Base-by-base conservation (phyloP, 2,113 vertebrate genomes). In the Cisticola juncidis region DNA sequence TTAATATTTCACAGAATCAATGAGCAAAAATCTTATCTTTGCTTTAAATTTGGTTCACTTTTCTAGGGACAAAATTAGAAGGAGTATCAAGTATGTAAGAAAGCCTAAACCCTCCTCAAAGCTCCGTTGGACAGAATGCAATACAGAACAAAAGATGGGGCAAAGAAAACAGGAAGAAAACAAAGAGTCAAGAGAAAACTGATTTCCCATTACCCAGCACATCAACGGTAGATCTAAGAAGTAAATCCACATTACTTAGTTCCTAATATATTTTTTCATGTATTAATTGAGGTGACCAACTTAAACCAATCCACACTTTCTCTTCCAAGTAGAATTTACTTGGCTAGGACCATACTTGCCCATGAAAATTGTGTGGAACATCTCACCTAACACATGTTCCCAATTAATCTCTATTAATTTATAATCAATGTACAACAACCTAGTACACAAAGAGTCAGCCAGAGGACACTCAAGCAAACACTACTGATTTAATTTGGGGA, bases 401-500 rank as follows among this genome's bases (percentile, higher is more conserved):
- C 4, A 50, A 29, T 73, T 40, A 65, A 57, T 33, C 38, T 38
- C 9, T 38, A 38, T 38, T 38, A 38, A 38, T 42, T 20, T 60
- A 21, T 60, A 44, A 23, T 6, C 2, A 2, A 9, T 25, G 4
- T 48, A n/a, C 7, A 1, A n/a, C 48, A 69, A 44, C 0, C 2
- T 56, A 12, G 8, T 29, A 74, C 26, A 36, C 23, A 36, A 79
- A 48, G 26, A 51, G 48, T 57, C 0, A 4, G 3, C 3, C n/a
- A 72, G 35, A 56, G 7, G 44, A 42, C 19, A 14, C 19, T 79
- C 20, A 68, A 51, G 40, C 5, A 53, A 36, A 71, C 5, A 17
- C 1, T 68, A 79, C 26, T 76, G 16, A 76, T 72, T 79, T 72
- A 36, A n/a, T 25, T 16, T 38, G 23, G 48, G 11, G 5, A 29